Conservation (phyloP, 2,113 vertebrate species). For the Motacilla alba region DNA sequence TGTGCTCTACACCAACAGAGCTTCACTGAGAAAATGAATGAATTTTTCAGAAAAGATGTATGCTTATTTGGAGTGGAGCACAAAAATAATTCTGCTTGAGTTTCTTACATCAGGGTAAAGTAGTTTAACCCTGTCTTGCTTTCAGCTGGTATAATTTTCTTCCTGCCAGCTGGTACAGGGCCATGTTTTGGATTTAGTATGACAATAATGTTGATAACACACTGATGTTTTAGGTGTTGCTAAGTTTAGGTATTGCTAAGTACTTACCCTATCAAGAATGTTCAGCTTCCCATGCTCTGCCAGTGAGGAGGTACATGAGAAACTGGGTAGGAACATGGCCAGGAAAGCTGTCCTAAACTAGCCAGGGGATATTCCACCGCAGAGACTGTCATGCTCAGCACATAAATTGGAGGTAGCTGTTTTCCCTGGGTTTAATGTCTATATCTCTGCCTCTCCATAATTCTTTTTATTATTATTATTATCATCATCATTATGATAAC, state of each 20-base stretch:
- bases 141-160: neutral
- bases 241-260: neutral
- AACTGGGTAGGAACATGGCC: neutral
- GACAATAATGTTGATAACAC: neutral
- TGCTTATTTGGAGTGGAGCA: neutral
- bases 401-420: neutral
- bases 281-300: neutral
- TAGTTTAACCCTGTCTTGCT: neutral
- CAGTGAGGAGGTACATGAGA: neutral
- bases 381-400: neutral
- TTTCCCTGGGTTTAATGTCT: neutral
- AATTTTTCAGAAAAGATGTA: neutral
- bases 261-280: neutral
- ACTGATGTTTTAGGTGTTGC: neutral
- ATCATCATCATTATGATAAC: neutral
- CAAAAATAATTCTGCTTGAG: neutral
- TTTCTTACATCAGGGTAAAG: neutral
- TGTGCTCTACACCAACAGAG: neutral
- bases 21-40: neutral
- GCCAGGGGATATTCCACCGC: neutral
- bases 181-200: neutral
- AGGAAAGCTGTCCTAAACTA: neutral
- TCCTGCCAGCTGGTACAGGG: neutral
- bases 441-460: neutral
- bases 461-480: neutral